These are phyloP conservation scores for Prietella phreatophila DNA, from an alignment of 2,113 vertebrate genomes.

Conservation along the genomic window DNA sequence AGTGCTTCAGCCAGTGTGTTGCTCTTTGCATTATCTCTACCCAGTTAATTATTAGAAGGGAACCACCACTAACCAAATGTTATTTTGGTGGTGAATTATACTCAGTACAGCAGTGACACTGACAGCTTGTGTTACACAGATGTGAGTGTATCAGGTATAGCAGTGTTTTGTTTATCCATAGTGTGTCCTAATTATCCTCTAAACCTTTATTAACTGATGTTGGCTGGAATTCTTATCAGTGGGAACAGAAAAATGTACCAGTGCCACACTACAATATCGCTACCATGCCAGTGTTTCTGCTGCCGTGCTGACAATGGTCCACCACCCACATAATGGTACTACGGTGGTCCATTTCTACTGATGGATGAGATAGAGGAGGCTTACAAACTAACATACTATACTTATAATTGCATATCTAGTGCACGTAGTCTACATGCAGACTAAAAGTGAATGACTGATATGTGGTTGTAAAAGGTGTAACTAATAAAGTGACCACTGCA, in stretches of 20 bases:
- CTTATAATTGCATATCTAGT: too few relatives aligned
- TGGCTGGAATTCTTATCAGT: neutral
- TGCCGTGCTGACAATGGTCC: neutral
- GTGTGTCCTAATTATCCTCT: neutral
- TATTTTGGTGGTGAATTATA: neutral
- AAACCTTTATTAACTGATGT: neutral
- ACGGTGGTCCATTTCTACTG: too few relatives aligned
- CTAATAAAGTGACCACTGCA: too few relatives aligned
- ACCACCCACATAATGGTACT: neutral
- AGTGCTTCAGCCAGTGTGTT: neutral
- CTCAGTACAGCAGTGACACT: neutral
- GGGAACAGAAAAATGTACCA: neutral
- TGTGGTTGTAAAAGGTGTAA: too few relatives aligned
- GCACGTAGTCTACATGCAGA: too few relatives aligned
- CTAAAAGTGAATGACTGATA: too few relatives aligned
- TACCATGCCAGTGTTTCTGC: neutral
- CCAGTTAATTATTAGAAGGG: neutral
- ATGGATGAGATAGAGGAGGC: too few relatives aligned
- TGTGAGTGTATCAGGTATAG: neutral
- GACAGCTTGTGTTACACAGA: neutral
- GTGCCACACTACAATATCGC: neutral
- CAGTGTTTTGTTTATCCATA: neutral
- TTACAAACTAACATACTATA: too few relatives aligned
- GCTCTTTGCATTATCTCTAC: neutral
- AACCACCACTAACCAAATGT: neutral